Base-by-base conservation (phyloP, 2,113 vertebrate species). In the Condylura cristata region DNA sequence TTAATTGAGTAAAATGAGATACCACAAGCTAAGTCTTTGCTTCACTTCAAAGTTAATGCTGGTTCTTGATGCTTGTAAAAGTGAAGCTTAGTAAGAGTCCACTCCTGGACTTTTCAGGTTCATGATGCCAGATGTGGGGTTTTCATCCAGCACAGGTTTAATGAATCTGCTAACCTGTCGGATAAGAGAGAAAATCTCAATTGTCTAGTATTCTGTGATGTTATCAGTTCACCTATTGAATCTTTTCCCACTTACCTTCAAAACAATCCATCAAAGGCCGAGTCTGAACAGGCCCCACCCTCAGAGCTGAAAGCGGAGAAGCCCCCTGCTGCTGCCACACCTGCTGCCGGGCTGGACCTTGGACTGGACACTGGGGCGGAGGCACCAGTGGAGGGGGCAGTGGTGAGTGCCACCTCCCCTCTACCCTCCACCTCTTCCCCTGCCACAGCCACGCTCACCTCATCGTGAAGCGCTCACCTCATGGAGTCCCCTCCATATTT, bases 371-470 rank as follows among this genome's bases (percentile, higher is more conserved):
- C 95, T 66, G 91, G 88, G 74, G 96, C 97, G 71, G 97, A 65
- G 0, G 96, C 97, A 68, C 95, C 98, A 89, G 97, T 96, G 82
- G 98, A 99, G 81, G 98, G 98, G 66, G 93, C 97, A 92, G 97
- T n/a, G 98, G 99, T 99, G 98, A 99, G 99, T 98, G 18, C 93
- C 32, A 37, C 41, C 68, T 89, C 65, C 48, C 14, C 12, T 2
- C 20, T 41, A 68, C 46, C 63, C 5, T 46, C 8, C 12, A 37
- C 37, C 28, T 26, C 66, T 56, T 63, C 28, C 2, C 74, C 28
- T 26, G 14, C 28, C n/a, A 4, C 32, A 13, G 12, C 46, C n/a
- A 30, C 58, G 41, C 61, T 74, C 61, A 46, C 70, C 68, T 94
- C 22, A 51, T 65, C n/a, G n/a, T n/a, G n/a, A n/a, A n/a, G n/a